These are phyloP conservation scores for Peribatodes rhomboidaria DNA, from an alignment of 2,888 invertebrate species.

Conservation along the genomic window DNA sequence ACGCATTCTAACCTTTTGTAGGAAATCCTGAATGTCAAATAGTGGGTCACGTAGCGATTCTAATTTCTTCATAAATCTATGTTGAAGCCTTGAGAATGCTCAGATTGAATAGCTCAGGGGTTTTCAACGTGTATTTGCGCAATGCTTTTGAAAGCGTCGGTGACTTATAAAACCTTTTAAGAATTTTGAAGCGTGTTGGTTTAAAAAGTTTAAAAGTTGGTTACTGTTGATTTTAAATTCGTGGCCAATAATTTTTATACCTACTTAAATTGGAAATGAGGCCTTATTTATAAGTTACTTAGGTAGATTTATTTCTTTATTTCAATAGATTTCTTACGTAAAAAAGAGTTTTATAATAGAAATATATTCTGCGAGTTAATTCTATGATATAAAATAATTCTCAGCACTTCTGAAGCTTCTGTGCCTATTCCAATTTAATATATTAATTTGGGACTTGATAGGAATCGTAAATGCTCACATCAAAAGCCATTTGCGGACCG, in stretches of 20 bases:
- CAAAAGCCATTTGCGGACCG: conserved; percentile 20
- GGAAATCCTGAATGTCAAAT: conserved; percentile 63
- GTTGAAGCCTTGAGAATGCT: conserved; percentile 50
- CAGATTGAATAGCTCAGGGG: conserved; percentile 49
- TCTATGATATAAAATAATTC: background rate
- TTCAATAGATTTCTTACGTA: background rate
- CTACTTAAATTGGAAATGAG: background rate
- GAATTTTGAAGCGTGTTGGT: conserved; percentile 6
- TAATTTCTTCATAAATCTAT: conserved; percentile 71
- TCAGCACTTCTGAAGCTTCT: background rate
- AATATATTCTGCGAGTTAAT: background rate
- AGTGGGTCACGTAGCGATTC: conserved; percentile 62
- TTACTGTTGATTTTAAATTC: background rate
- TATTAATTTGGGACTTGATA: conserved; percentile 16
- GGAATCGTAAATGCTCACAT: conserved; percentile 14
- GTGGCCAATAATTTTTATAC: background rate
- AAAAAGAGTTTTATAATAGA: background rate
- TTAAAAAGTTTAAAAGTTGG: conserved; percentile 9
- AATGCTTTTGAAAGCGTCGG: conserved; percentile 25
- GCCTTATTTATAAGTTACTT: too few species aligned
- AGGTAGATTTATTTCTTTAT: background rate
- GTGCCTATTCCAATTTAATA: conserved; percentile 2
- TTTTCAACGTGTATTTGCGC: conserved; percentile 43
- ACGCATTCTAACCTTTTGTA: conserved; percentile 62
- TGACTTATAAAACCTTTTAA: conserved; percentile 32